Evolutionary conservation across 1,140 invertebrate species (phyloP).

Genomic region (Parapsyche elsis): DNA sequence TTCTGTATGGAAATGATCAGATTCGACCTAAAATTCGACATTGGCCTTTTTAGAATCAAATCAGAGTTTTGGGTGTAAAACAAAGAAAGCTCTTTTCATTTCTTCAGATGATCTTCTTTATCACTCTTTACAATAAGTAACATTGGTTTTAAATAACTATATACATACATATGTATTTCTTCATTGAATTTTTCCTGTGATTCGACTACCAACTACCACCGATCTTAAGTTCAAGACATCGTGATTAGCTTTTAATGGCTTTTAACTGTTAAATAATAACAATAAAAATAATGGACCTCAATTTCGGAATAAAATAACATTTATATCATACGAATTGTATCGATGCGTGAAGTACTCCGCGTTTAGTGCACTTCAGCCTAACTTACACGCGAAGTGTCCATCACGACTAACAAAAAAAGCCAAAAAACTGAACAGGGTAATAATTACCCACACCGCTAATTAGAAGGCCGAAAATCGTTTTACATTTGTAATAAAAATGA

Average conservation of each 20-base stretch:
- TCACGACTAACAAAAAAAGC: neutral
- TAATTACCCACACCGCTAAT: neutral
- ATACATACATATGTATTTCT: too few species aligned
- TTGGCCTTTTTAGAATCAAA: too few species aligned
- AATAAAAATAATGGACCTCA: neutral
- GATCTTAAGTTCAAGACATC: neutral
- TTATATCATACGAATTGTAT: neutral
- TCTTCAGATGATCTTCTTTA: too few species aligned
- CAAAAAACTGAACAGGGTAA: neutral
- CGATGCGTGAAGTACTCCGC: neutral
- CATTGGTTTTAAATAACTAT: too few species aligned
- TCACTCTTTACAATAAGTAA: too few species aligned
- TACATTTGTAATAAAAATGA: too few species aligned
- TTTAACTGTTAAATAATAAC: conserved; percentile 6
- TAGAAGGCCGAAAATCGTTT: neutral
- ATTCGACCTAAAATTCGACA: too few species aligned
- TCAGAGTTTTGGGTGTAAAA: too few species aligned
- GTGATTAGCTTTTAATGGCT: conserved; percentile 18
- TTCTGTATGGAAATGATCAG: too few species aligned
- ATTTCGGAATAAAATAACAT: neutral
- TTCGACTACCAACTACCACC: too few species aligned
- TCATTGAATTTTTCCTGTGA: too few species aligned
- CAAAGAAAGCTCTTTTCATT: too few species aligned
- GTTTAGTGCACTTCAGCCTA: neutral
- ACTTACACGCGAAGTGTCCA: conserved; percentile 12